A percentile compares a stretch with the other conserved stretches of the same genome.
Evolutionary conservation across 2,113 vertebrate genomes (phyloP).

Genomic region (Anas platyrhynchos): DNA sequence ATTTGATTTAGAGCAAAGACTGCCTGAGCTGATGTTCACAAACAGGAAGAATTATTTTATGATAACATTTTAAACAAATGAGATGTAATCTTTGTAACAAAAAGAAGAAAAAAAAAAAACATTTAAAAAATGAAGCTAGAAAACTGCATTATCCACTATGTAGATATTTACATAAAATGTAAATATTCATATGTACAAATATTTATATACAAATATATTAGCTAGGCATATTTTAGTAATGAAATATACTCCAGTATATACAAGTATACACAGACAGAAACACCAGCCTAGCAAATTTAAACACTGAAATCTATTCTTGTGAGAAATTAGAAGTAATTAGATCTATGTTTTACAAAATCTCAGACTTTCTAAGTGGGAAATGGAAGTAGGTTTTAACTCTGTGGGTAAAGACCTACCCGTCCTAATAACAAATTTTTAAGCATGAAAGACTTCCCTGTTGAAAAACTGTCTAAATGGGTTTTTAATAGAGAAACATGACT

Average conservation of each 20-base stretch:
- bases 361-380: background rate
- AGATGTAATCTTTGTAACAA: background rate
- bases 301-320: background rate
- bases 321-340: background rate
- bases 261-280: background rate
- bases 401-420: background rate
- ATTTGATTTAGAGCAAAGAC: constrained; percentile 25
- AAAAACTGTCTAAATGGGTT: background rate
- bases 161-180: background rate
- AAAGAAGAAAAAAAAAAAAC: background rate
- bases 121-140: no score
- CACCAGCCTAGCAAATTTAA: background rate
- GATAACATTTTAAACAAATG: background rate
- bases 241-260: background rate
- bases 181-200: background rate
- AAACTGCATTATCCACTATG: background rate
- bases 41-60: background rate
- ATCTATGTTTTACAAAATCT: background rate
- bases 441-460: background rate
- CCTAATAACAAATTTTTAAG: background rate
- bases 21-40: background rate
- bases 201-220: background rate
- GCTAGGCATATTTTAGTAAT: background rate
- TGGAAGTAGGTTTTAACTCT: background rate
- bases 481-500: background rate